These are phyloP conservation scores for Larimichthys polyactis DNA, from an alignment of 2,113 vertebrate genomes.

Conservation along the genomic window DNA sequence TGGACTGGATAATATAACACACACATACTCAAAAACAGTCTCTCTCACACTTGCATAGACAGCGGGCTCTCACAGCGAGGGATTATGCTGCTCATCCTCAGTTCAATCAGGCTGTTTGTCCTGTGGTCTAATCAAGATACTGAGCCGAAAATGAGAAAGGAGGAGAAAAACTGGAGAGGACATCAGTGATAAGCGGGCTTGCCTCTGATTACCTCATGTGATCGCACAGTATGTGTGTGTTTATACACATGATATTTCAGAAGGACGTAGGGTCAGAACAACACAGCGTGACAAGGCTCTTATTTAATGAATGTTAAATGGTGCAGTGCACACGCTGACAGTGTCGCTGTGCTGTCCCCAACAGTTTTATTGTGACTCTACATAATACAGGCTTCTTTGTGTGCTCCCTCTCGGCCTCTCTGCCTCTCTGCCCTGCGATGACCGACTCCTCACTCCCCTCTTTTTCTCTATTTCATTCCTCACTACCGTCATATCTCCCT, in stretches of 20 bases:
- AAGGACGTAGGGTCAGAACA: slow-evolving; percentile 28
- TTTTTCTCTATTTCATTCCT: slow-evolving; percentile 52
- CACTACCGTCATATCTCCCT: slow-evolving; percentile 34
- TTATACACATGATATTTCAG: slow-evolving; percentile 24
- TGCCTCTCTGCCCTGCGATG: not conserved
- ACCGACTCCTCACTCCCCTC: not conserved
- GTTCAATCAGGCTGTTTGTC: slow-evolving; percentile 65
- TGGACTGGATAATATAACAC: slow-evolving; percentile 40
- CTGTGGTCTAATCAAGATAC: slow-evolving; percentile 51
- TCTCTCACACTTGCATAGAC: not conserved
- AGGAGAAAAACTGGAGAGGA: slow-evolving; percentile 23
- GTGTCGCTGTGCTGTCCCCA: slow-evolving; percentile 48
- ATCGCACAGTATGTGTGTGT: not conserved
- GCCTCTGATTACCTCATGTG: slow-evolving; percentile 33
- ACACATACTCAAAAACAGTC: not conserved
- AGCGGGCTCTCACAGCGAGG: slow-evolving; percentile 16
- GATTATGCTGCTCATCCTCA: slow-evolving; percentile 47
- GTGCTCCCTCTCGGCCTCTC: not conserved
- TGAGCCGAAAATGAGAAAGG: slow-evolving; percentile 45
- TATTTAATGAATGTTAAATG: slow-evolving; percentile 58
- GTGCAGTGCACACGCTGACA: slow-evolving; percentile 48
- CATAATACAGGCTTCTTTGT: slow-evolving; percentile 61
- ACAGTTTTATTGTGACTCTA: slow-evolving; percentile 35
- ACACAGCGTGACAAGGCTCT: slow-evolving; percentile 54
- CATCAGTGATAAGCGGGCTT: slow-evolving; percentile 27